A percentile compares a stretch with the other conserved stretches of the same genome.
Evolutionary conservation across 2,888 invertebrate species (phyloP).

Genomic region (Agrotis clavis): DNA sequence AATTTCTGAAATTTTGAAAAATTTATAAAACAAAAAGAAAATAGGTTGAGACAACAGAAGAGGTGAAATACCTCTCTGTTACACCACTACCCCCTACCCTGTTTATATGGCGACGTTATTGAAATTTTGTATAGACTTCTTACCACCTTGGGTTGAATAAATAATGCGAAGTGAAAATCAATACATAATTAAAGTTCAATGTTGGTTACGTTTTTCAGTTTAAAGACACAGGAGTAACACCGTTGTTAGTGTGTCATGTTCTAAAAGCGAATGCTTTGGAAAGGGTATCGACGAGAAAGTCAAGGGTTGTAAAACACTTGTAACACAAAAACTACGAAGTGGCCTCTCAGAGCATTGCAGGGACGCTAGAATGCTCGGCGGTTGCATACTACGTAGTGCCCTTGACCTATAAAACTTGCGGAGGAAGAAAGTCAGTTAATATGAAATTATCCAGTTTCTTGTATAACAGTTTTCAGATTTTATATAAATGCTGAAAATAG

Average conservation of each 20-base stretch:
- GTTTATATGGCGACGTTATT: no score
- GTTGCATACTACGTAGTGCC: not conserved
- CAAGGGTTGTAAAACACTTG: not conserved
- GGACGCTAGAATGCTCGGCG: not conserved
- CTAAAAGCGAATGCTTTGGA: not conserved
- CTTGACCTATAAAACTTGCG: constrained; percentile 9
- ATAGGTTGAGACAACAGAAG: no score
- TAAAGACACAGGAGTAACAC: not conserved
- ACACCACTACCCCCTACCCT: no score
- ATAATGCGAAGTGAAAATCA: not conserved
- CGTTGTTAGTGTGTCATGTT: no score
- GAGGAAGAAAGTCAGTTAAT: not conserved
- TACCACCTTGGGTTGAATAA: not conserved
- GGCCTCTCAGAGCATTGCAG: not conserved
- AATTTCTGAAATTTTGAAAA: no score
- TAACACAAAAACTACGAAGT: not conserved
- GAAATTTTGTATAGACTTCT: constrained; percentile 5
- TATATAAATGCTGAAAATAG: not conserved
- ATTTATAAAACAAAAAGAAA: no score
- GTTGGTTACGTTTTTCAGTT: not conserved
- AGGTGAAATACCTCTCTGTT: no score
- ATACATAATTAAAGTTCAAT: not conserved
- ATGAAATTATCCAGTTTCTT: not conserved
- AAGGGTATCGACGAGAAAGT: not conserved
- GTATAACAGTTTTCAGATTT: not conserved